Conservation (phyloP, 2,888 invertebrate genomes). For the Allygus modestus region DNA sequence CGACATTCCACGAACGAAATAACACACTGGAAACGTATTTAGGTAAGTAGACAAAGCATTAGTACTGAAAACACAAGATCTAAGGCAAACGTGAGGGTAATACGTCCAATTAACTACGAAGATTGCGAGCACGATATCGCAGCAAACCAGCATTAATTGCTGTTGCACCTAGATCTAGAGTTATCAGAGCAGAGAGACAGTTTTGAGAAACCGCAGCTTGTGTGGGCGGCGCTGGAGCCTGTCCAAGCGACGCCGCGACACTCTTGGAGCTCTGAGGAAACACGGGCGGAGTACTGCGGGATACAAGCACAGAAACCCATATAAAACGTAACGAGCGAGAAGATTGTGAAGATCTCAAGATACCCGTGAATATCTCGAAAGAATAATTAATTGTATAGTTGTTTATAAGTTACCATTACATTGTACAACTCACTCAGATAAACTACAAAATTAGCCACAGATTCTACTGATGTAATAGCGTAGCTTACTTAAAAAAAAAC, state of each 20-base stretch:
- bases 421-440: no score
- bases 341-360: no score
- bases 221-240: not conserved
- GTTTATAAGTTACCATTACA: no score
- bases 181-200: constrained; percentile 35
- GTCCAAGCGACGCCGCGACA: constrained; percentile 4
- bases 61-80: constrained; percentile 41
- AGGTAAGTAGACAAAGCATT: constrained; percentile 34
- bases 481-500: no score
- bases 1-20: not conserved
- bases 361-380: no score
- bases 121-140: constrained; percentile 18
- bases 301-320: no score
- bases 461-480: no score
- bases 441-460: no score
- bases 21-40: not conserved
- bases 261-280: not conserved
- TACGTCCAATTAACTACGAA: constrained; percentile 20
- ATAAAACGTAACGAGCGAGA: no score
- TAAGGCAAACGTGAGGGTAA: constrained; percentile 22
- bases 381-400: no score
- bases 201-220: constrained; percentile 15
- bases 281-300: not conserved
- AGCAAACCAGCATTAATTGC: constrained; percentile 15
- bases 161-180: constrained; percentile 30